Conservation (phyloP, 1,140 invertebrate species). For the Palaemon carinicauda region DNA sequence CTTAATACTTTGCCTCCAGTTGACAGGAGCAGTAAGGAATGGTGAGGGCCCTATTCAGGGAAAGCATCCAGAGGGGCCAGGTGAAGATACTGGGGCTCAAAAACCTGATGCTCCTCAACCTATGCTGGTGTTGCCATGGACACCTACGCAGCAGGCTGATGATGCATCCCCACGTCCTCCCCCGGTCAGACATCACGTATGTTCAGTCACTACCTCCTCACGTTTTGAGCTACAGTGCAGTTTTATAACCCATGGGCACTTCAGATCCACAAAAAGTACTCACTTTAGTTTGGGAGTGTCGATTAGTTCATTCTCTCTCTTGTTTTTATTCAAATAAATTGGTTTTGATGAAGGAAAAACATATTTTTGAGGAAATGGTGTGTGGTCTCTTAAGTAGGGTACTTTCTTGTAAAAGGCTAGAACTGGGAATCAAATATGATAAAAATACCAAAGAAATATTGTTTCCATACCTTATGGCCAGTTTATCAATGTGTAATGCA, state of each 20-base stretch:
- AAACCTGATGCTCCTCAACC: conserved; percentile 13
- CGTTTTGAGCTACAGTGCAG: conserved; percentile 43
- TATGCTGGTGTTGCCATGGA: conserved; percentile 51
- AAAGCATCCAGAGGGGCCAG: neutral
- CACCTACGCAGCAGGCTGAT: conserved; percentile 50
- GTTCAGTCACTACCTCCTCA: conserved; percentile 56
- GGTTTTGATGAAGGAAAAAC: too few species aligned
- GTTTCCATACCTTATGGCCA: too few species aligned
- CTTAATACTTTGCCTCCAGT: conserved; percentile 61
- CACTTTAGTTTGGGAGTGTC: neutral
- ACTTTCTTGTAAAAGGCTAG: too few species aligned
- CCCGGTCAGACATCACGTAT: conserved; percentile 58
- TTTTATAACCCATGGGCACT: neutral
- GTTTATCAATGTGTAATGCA: too few species aligned
- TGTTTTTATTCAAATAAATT: neutral
- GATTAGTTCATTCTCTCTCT: conserved; percentile 2
- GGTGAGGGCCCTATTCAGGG: conserved; percentile 62
- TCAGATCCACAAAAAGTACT: neutral
- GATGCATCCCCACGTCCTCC: conserved; percentile 45
- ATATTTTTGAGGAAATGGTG: too few species aligned
- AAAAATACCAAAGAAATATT: too few species aligned
- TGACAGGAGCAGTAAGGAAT: conserved; percentile 69
- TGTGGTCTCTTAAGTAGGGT: too few species aligned
- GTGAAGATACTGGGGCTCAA: neutral
- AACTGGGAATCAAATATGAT: too few species aligned